Evolutionary conservation across 2,113 vertebrate genomes (phyloP).

Genomic region (Pterophyllum scalare): DNA sequence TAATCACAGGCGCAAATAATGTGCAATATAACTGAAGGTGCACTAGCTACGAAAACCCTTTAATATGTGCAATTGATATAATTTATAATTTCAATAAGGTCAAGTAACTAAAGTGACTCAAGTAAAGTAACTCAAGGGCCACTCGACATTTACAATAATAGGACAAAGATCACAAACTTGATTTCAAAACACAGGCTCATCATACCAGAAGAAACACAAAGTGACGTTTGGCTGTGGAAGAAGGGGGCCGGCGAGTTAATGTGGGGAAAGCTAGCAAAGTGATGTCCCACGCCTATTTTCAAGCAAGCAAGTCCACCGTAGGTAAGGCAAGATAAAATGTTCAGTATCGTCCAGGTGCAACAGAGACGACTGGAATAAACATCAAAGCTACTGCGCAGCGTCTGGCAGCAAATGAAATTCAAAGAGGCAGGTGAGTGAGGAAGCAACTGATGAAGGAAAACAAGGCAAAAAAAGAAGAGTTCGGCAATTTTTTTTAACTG

Average conservation of each 20-base stretch:
- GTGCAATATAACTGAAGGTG: slow-evolving; percentile 55
- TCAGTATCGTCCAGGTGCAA: slow-evolving; percentile 32
- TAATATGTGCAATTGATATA: slow-evolving; percentile 17
- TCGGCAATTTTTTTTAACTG: not conserved
- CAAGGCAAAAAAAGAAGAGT: not conserved
- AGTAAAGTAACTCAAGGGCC: slow-evolving; percentile 23
- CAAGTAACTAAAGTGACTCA: slow-evolving; percentile 7
- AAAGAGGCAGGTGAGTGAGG: slow-evolving; percentile 22
- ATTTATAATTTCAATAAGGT: slow-evolving; percentile 13
- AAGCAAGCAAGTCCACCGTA: slow-evolving; percentile 18
- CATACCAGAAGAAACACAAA: slow-evolving; percentile 2
- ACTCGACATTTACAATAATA: slow-evolving; percentile 9
- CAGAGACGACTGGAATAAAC: not conserved
- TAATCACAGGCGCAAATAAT: slow-evolving; percentile 15
- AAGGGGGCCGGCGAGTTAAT: not conserved
- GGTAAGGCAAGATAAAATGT: slow-evolving; percentile 63
- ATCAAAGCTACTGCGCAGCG: not conserved
- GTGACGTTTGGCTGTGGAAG: not conserved
- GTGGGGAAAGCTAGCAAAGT: not conserved
- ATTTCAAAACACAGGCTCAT: slow-evolving; percentile 46
- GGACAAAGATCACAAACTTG: slow-evolving; percentile 1
- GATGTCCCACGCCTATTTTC: not conserved
- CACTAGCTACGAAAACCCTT: slow-evolving; percentile 16
- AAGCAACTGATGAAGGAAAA: slow-evolving; percentile 34
- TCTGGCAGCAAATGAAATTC: not conserved